Evolutionary conservation across 2,113 vertebrate genomes (phyloP).

Genomic region (Channa maculata): DNA sequence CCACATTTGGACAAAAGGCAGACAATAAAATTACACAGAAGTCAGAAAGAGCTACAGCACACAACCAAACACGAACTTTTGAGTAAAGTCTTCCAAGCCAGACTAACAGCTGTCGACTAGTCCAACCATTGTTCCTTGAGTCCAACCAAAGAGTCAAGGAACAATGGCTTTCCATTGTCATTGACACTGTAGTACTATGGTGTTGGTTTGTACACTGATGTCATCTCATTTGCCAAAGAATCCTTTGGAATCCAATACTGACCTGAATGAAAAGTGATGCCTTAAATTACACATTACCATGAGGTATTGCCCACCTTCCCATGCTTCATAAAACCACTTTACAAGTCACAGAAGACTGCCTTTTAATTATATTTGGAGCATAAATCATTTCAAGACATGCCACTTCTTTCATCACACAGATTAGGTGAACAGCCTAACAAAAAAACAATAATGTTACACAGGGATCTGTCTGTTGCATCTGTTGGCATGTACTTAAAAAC

Average conservation of each 20-base stretch:
- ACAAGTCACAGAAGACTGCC: constrained; percentile 63
- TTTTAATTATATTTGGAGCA: constrained; percentile 71
- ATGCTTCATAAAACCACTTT: constrained; percentile 67
- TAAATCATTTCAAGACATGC: constrained; percentile 53
- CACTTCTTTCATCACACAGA: constrained; percentile 52
- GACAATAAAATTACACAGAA: constrained; percentile 14
- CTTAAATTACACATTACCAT: constrained; percentile 63
- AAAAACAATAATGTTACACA: neutral
- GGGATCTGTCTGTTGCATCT: constrained; percentile 17
- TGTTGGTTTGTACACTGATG: constrained; percentile 46
- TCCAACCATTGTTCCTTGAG: constrained; percentile 25
- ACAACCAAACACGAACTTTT: constrained; percentile 46
- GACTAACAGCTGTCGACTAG: constrained; percentile 21
- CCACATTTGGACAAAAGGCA: constrained; percentile 24
- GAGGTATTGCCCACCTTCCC: constrained; percentile 56
- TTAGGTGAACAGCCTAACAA: constrained; percentile 23
- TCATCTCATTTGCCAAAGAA: constrained; percentile 48
- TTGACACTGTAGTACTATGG: constrained; percentile 16
- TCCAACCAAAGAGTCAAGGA: constrained; percentile 46
- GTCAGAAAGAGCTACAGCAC: constrained; percentile 27
- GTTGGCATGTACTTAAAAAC: constrained; percentile 51
- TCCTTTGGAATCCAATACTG: constrained; percentile 32
- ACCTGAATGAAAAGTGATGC: constrained; percentile 43
- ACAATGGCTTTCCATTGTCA: constrained; percentile 46
- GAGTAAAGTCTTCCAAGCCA: constrained; percentile 45